Base-by-base conservation (phyloP, 2,113 vertebrate species). In the Gobio gobio region DNA sequence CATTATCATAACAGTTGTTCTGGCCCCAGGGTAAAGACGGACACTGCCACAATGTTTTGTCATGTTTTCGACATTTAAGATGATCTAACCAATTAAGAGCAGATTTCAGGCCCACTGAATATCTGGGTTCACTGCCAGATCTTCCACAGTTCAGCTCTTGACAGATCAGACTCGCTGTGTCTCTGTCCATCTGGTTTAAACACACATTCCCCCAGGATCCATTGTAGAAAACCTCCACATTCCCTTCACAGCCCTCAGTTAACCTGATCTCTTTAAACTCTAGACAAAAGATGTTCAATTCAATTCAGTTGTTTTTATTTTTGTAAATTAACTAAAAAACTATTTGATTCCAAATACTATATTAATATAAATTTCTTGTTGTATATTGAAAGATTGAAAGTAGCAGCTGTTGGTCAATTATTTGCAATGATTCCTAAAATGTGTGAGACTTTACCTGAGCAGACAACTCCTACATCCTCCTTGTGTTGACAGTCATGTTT, bases 401-500 rank as follows among this genome's bases (percentile, higher is more conserved):
- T 4, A 36, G 26, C 7, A 36, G 64, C 3, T 36, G 29, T 29
- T 36, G 14, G 63, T 16, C 1, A 68, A 10, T 20, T 68, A 2
- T 10, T 63, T 63, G 12, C 0, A 63, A 63, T 6, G 1, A 18
- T 20, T 36, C 8, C 16, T 33, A 36, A 66, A 79, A 40, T 79
- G 5, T 14, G 12, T 45, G 26, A 43, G 5, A 49, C 1, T 40
- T 24, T 22, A 87, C 82, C 87, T 89, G 89, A 85, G 33, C 89
- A 89, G 72, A 88, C 51, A 5, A 90, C 79, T 45, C 85, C 74
- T 20, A 86, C 89, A 56, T 90, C 89, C 43, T 88, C 85, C 22
- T 79, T 73, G 76, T 90, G 88, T 18, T 43, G 16, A 79, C 88
- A 86, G 84, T 85, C 78, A 58, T 88, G 63, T 26, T 82, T 68